phyloP scores from a whole-genome alignment of 1,140 invertebrate species.

The Drosophila sp. region DNA sequence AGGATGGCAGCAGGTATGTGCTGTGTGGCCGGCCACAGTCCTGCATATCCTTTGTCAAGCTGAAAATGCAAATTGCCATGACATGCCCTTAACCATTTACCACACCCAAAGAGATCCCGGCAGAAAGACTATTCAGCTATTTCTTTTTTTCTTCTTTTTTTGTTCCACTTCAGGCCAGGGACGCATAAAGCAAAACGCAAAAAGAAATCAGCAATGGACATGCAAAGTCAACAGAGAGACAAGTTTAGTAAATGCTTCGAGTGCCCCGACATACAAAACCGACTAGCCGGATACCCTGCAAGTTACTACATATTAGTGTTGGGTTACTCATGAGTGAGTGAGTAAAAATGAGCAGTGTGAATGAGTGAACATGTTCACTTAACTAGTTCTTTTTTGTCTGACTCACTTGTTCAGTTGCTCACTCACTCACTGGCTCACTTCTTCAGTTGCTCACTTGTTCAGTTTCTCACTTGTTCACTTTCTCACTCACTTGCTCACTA shows the following conservation, averaged over 20 bases:
- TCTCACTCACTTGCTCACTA: too few species aligned
- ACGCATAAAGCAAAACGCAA: constrained; percentile 73
- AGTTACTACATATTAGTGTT: too few species aligned
- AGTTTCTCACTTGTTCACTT: too few species aligned
- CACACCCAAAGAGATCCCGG: constrained; percentile 50
- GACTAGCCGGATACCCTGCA: not conserved
- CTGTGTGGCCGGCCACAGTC: constrained; percentile 37
- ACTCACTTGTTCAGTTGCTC: too few species aligned
- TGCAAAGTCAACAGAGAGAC: constrained; percentile 31
- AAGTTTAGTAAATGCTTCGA: not conserved
- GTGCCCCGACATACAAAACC: constrained; percentile 9
- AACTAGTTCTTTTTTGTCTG: too few species aligned
- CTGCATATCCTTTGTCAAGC: constrained; percentile 77
- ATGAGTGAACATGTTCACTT: too few species aligned
- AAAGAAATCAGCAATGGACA: constrained; percentile 64
- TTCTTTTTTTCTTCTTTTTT: constrained; percentile 43
- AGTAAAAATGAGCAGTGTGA: too few species aligned
- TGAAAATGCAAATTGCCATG: constrained; percentile 80
- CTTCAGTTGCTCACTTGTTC: too few species aligned
- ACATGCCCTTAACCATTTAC: constrained; percentile 80
- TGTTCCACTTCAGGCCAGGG: constrained; percentile 31
- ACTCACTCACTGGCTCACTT: too few species aligned
- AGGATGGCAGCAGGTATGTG: constrained; percentile 3
- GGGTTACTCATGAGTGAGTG: too few species aligned
- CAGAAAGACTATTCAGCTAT: constrained; percentile 32